Base-by-base conservation (phyloP, 92 coral and sea anemone genomes). In the Paragorgia papillata region DNA sequence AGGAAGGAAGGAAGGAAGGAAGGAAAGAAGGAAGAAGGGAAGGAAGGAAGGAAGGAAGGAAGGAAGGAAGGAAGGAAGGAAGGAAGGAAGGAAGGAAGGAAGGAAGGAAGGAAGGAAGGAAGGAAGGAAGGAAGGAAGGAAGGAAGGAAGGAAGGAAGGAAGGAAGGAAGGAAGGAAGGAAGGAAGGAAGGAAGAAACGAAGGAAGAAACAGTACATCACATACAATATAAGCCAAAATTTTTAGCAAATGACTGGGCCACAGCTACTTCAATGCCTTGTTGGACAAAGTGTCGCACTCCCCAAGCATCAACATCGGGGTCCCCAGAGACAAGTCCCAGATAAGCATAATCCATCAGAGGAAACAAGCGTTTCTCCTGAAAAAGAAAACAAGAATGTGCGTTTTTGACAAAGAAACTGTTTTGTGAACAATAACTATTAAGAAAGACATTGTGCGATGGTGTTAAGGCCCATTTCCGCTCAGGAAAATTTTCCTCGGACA, bases 201-300 rank as follows among this genome's bases (percentile, higher is more conserved):
- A 29, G 0, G 34, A 0, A n/a, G 17, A 0, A 63, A 18, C n/a
- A n/a, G n/a, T 14, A 18, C 10, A 8, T 35, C 1, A 82, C 97
- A 83, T 85, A 95, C 99, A 86, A 73, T 95, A 95, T 32, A 95
- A 84, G 21, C 99, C 97, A 89, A 95, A 95, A 86, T 87, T 85
- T 81, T 95, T 95, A 37, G 99, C 88, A 84, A 91, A 95, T 34
- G 99, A 95, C 80, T 95, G 99, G 15, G 89, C 95, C 7, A 86
- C 87, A 43, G 88, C 54, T 70, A 89, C 25, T 43, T 95, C 99
- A 69, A 91, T 82, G 15, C 99, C 95, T 41, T 82, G 63, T 3
- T 63, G 39, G 67, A 86, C 95, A 85, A 94, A 89, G 68, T 91
- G 46, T 13, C 98, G 91, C 19, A 87, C 81, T 7, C 91, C 85